Evolutionary conservation across 2,113 vertebrate species (phyloP), one percentile per base, ranked within the genome.

Genomic region (Struthidea cinerea): DNA sequence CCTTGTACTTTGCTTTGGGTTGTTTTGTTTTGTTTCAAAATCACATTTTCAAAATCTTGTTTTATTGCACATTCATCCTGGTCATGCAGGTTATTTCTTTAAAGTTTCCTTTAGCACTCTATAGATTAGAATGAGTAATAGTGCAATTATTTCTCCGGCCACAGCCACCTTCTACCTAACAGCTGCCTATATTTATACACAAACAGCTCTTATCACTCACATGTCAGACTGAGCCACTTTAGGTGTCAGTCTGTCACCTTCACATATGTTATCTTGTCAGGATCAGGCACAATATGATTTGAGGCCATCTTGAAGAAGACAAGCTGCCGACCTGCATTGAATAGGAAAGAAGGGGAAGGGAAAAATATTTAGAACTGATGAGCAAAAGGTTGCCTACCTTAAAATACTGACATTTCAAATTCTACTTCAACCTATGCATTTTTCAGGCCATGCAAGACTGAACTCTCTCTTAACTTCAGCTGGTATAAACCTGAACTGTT

Each of bases 251-350:
- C 95, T 30, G 96, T 97, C 94, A 97, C 92, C 95, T 98, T 98
- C 93, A 99, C 95, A 41, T 98, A 99, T 0, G 98, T 97, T 92
- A 98, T 98, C 94, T 98, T 98, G 89, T 97, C 97, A 87, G 94
- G 96, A 95, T 98, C 98, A 23, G 97, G 92, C 71, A 96, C 63
- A 74, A 99, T 93, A 70, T 89, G 98, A 95, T 95, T 98, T 59
- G 98, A 98, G 75, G 98, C 98, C 41, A 97, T 98, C 96, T 99
- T 99, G 97, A 99, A 99, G 97, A 98, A 98, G 93, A 98, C 98
- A 90, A 99, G 98, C 93, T 98, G 98, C 75, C 98, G 98, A 96
- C 98, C 99, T 99, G 92, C 50, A 87, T 35, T 73, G 6, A 87
- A 75, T 13, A 92, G 61, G 65, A 91, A 84, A 63, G 10, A 3